phyloP scores from a whole-genome alignment of 2,797 vertebrate species.

The Pseudochaenichthys georgianus region DNA sequence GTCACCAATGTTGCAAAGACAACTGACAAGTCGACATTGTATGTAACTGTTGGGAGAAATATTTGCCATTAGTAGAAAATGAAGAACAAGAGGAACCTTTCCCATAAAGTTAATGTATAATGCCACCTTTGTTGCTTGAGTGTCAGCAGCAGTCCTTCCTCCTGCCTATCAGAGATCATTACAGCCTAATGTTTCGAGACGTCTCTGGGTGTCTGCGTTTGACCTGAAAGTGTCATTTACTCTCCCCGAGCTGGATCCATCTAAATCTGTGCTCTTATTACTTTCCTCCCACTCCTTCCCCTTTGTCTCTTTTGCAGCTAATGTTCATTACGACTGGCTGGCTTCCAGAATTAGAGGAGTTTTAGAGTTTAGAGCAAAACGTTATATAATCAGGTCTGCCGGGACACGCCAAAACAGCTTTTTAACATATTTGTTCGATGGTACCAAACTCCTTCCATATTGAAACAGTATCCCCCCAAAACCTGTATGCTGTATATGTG shows the following conservation, averaged over 20 bases:
- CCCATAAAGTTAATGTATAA: neutral
- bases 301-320: constrained; percentile 30
- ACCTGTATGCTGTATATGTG: too few species aligned
- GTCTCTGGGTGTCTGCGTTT: constrained; percentile 29
- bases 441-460: neutral
- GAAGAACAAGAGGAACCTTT: too few species aligned
- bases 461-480: neutral
- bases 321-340: constrained; percentile 30
- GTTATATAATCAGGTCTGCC: neutral
- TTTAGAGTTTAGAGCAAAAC: neutral
- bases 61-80: too few species aligned
- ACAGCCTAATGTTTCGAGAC: constrained; percentile 9
- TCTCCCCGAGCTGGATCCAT: constrained; percentile 27
- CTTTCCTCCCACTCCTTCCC: constrained; percentile 26
- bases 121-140: neutral
- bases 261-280: constrained; percentile 39
- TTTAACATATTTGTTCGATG: too few species aligned
- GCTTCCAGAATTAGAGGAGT: neutral
- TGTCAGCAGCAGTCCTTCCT: constrained; percentile 1
- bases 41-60: too few species aligned
- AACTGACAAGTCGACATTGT: too few species aligned
- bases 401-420: neutral
- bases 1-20: too few species aligned
- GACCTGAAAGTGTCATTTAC: constrained; percentile 43
- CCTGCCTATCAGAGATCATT: constrained; percentile 10